phyloP scores from a whole-genome alignment of 2,113 vertebrate species.

The Leptobrachium ailaonicum region DNA sequence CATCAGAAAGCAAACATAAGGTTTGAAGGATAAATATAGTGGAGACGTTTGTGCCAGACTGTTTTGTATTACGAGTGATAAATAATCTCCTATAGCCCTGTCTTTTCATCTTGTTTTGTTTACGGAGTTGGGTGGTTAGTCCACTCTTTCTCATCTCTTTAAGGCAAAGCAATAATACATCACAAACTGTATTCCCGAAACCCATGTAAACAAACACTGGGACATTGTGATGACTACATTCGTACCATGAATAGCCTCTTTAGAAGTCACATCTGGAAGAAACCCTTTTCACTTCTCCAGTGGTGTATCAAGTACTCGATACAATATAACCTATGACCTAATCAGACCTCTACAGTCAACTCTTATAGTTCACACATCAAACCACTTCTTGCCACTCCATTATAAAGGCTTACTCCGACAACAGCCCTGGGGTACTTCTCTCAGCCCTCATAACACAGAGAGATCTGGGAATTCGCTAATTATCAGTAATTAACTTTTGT shows the following conservation, averaged over 20 bases:
- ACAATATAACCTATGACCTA: conserved; percentile 23
- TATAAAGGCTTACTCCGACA: no score
- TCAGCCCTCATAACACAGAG: no score
- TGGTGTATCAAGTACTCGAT: conserved; percentile 27
- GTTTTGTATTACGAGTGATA: background rate
- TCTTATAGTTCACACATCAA: conserved; percentile 27
- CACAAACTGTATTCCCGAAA: conserved; percentile 3
- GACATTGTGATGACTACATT: background rate
- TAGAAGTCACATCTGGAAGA: conserved; percentile 17
- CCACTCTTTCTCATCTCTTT: background rate
- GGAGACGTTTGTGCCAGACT: background rate
- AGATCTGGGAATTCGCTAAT: no score
- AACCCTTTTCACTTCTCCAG: background rate
- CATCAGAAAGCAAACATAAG: background rate
- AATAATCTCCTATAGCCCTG: background rate
- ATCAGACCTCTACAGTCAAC: conserved; percentile 11
- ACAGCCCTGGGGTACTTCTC: no score
- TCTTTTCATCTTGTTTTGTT: background rate
- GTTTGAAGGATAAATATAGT: background rate
- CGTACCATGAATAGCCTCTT: conserved; percentile 9
- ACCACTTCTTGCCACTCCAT: background rate
- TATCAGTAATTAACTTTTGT: no score
- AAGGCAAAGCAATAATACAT: background rate
- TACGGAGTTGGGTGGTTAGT: background rate
- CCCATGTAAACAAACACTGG: conserved; percentile 17